These are phyloP conservation scores for Anaspis maculata DNA, from an alignment of 2,888 invertebrate species.

Conservation along the genomic window DNA sequence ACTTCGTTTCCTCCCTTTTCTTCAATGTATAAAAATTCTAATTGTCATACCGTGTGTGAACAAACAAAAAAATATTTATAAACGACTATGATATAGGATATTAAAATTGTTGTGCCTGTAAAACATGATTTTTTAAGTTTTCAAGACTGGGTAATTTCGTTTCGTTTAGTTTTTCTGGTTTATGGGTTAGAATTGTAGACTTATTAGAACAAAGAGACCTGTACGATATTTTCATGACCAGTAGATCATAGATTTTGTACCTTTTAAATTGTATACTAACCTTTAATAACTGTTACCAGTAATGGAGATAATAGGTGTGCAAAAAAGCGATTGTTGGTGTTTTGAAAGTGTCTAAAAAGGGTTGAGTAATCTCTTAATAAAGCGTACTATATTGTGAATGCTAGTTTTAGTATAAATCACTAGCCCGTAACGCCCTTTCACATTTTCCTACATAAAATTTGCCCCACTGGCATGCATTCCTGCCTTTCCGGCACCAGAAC, in stretches of 20 bases:
- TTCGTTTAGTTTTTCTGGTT: conserved; percentile 8
- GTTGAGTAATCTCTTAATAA: conserved; percentile 21
- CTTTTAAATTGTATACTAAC: conserved; percentile 28
- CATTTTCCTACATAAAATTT: no score
- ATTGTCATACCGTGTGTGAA: no score
- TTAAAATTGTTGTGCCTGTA: conserved; percentile 36
- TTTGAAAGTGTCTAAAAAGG: conserved; percentile 22
- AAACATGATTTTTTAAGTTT: conserved; percentile 25
- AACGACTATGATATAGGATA: conserved; percentile 11
- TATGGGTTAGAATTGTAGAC: conserved; percentile 18
- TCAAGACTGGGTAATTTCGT: conserved; percentile 13
- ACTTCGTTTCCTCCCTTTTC: conserved; percentile 6
- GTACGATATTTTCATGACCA: conserved; percentile 39
- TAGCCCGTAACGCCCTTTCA: no score
- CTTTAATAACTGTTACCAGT: conserved; percentile 22
- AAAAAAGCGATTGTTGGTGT: conserved; percentile 21
- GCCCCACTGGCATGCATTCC: no score
- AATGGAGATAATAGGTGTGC: conserved; percentile 13
- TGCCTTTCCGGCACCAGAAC: no score
- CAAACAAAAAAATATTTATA: not conserved
- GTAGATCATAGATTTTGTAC: conserved; percentile 38
- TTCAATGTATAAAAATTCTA: no score
- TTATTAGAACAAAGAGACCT: conserved; percentile 17
- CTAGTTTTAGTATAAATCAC: no score
- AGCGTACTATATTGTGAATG: conserved; percentile 12